A percentile compares a stretch with the other conserved stretches of the same genome.
Evolutionary conservation across 2,888 invertebrate species (phyloP).

Genomic region (Seira ritae): DNA sequence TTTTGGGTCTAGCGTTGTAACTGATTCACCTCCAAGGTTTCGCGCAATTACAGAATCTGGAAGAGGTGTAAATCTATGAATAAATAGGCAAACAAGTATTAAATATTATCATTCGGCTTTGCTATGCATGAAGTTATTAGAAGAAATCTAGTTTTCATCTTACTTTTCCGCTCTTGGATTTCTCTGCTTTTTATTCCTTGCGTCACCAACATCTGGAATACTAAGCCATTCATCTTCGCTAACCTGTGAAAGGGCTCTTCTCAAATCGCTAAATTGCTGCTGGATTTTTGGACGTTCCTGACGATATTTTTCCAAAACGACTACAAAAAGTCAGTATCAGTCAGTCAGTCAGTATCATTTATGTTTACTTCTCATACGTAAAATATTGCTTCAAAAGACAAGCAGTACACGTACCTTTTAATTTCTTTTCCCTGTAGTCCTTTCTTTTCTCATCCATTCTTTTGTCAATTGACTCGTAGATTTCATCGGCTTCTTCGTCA

Average conservation of each 20-base stretch:
- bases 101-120: too few relatives aligned
- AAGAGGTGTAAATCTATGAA: conserved; percentile 93
- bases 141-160: conserved; percentile 57
- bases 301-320: conserved; percentile 97
- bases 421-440: conserved; percentile 92
- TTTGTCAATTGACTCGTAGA: conserved; percentile 98
- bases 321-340: conserved; percentile 75
- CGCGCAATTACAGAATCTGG: conserved; percentile 96
- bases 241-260: conserved; percentile 88
- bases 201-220: conserved; percentile 99
- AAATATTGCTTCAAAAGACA: too few relatives aligned
- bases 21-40: conserved; percentile 89
- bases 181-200: conserved; percentile 95
- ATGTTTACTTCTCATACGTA: background rate
- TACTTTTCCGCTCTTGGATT: conserved; percentile 95
- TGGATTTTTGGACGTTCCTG: conserved; percentile 99
- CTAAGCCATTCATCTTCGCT: conserved; percentile 97
- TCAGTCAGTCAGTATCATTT: too few relatives aligned
- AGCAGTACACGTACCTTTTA: conserved; percentile 80
- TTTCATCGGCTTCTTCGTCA: conserved; percentile 99
- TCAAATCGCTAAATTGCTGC: conserved; percentile 98
- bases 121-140: too few relatives aligned
- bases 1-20: conserved; percentile 87
- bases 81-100: too few relatives aligned
- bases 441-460: conserved; percentile 99